Conservation (phyloP, 2,797 vertebrate species). For the Chloroceryle amazona region DNA sequence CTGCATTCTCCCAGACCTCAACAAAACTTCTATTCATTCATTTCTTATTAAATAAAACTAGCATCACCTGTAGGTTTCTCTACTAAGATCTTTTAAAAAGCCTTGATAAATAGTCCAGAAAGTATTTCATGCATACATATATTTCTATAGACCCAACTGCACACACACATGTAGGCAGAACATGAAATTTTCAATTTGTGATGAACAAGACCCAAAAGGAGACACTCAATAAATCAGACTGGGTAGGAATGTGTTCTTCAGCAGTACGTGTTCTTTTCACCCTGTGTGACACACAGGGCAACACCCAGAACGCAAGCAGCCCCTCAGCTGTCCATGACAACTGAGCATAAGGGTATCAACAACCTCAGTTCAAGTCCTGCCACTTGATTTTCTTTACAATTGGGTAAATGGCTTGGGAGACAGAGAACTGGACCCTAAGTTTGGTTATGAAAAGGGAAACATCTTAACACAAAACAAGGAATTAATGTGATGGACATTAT, state of each 20-base stretch:
- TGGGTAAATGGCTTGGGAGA: background rate
- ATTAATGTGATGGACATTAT: background rate
- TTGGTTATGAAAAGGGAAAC: background rate
- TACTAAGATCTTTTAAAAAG: background rate
- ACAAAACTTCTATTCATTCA: background rate
- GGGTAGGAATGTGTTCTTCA: background rate
- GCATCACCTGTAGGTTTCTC: background rate
- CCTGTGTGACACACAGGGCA: background rate
- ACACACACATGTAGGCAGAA: background rate
- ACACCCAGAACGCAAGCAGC: background rate
- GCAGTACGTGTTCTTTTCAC: background rate
- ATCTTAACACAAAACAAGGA: background rate
- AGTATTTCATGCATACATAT: background rate
- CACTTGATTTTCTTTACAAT: background rate
- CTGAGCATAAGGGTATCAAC: rapidly evolving
- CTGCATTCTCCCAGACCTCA: background rate
- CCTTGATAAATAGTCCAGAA: background rate
- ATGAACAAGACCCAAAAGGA: background rate
- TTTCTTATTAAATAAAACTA: background rate
- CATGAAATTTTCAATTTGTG: background rate
- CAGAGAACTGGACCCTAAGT: background rate
- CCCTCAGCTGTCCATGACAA: background rate
- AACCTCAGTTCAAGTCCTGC: rapidly evolving
- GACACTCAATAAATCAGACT: background rate
- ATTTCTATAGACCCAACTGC: background rate